phyloP scores from a whole-genome alignment of 2,888 invertebrate species.

The Nasonovia ribisnigri region DNA sequence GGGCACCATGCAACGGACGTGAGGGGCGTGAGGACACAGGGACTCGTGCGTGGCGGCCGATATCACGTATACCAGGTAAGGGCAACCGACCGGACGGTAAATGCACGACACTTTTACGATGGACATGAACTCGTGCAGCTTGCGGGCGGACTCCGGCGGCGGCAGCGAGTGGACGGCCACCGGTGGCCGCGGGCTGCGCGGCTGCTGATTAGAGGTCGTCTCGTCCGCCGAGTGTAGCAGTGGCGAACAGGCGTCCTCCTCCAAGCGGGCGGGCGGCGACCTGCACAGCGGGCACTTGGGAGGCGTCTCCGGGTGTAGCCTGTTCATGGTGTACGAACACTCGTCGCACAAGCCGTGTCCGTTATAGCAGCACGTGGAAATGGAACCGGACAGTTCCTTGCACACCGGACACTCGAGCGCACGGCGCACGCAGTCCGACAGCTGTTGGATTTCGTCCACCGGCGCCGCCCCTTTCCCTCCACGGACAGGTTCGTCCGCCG shows the following conservation, averaged over 20 bases:
- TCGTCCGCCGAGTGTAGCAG: background rate
- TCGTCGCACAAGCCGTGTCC: conserved; percentile 28
- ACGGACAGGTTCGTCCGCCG: background rate
- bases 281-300: conserved; percentile 30
- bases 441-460: background rate
- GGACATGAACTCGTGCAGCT: conserved; percentile 5
- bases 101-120: background rate
- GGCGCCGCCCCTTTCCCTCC: background rate
- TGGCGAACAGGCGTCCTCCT: accelerated
- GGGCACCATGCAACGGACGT: conserved; percentile 43
- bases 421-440: conserved; percentile 30
- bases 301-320: background rate
- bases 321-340: background rate
- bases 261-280: no score
- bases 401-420: conserved; percentile 52
- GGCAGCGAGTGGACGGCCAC: background rate
- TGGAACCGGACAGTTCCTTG: background rate
- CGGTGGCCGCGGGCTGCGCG: background rate
- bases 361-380: conserved; percentile 22
- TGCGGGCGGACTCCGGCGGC: background rate
- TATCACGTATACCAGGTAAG: background rate
- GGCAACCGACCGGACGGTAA: background rate
- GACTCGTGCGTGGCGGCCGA: background rate
- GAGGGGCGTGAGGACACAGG: background rate
- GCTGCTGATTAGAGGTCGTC: background rate